Evolutionary conservation across 2,888 invertebrate species (phyloP), one percentile per base, ranked within the genome.

Genomic region (Latrodectus elegans): DNA sequence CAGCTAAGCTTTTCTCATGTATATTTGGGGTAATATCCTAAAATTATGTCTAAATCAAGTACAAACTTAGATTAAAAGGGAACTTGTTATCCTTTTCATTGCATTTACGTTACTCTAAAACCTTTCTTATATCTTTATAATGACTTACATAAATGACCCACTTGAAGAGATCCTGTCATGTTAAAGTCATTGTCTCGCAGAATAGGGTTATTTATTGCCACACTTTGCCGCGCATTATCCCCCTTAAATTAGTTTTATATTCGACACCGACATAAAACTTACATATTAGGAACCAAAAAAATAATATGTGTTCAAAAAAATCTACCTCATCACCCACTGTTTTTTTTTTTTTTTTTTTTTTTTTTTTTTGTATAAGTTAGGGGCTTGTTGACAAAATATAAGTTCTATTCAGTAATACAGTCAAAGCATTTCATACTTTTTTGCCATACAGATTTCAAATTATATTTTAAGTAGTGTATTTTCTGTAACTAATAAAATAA

Each of bases 201-300:
- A 81, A 86, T 72, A 71, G 76, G 73, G 75, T 86, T 81, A 86
- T 86, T 86, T 86, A 86, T 86, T 81, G 55, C 77, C 55, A 73
- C 86, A 86, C 86, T 86, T 86, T 81, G 67, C 81, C 71, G 71
- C 65, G 72, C 86, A 86, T 81, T 81, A 86, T 86, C 72, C 81
- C 52, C 52, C 77, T 80, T 38, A 52, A 81, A 68, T 38, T 72
- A 70, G 78, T 60, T 55, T 84, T 65, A 22, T 73, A 71, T 60
- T 51, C 72, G 75, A 65, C 71, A 86, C 75, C 75, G 75, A 86
- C 80, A 80, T 75, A 79, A 84, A 65, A 22, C 15, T 15, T 55
- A 6, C 51, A 12, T 51, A 79, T n/a, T 12, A 15, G 6, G 60
- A n/a, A 60, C 38, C 38, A 60, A 60, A 60, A 60, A 60, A 15